Base-by-base conservation (phyloP, 2,888 invertebrate species). In the Hydrotaea cyrtoneurina region DNA sequence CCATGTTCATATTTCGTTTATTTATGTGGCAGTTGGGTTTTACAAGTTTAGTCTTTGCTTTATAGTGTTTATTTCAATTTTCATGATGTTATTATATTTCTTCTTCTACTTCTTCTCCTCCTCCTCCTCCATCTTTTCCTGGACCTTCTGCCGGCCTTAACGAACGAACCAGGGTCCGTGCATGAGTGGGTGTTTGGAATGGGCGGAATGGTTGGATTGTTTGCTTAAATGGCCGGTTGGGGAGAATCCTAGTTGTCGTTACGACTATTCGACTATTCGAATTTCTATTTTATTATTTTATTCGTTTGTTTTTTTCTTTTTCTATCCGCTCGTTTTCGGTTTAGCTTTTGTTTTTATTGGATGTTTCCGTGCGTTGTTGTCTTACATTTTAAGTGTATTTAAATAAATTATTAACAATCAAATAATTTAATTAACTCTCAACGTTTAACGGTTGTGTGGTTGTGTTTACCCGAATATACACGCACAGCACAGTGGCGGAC, bases 11-110 rank as follows among this genome's bases (percentile, higher is more conserved):
- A 82, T 85, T 85, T 85, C 82, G 79, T 80, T 82, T 85, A 85
- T 85, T 85, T 85, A 85, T 85, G 82, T 85, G 85, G 82, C 85
- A 80, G 82, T 79, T 85, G 82, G 85, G 79, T 82, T 85, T 82
- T 80, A 82, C 82, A 82, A 85, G 79, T 82, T 82, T 80, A 85
- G 74, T 85, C 82, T 57, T 69, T 80, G 79, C 76, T 85, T 85
- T 85, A 82, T 82, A 78, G 82, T 82, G 71, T 85, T 85, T 85
- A 85, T 85, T 85, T 85, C 85, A 85, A 85, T 85, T 85, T 82
- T 82, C 82, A 23, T 77, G 79, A 55, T 69, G 78, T 43, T 71
- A 71, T 71, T 85, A 77, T 81, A 77, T 80, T 64, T 59, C 53
- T 77, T 82, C 23, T 55, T 46, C n/a, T 46, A 39, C 19, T n/a